A percentile compares a stretch with the other conserved stretches of the same genome.
phyloP scores from a whole-genome alignment of 2,113 vertebrate genomes.

The Pogona vitticeps region DNA sequence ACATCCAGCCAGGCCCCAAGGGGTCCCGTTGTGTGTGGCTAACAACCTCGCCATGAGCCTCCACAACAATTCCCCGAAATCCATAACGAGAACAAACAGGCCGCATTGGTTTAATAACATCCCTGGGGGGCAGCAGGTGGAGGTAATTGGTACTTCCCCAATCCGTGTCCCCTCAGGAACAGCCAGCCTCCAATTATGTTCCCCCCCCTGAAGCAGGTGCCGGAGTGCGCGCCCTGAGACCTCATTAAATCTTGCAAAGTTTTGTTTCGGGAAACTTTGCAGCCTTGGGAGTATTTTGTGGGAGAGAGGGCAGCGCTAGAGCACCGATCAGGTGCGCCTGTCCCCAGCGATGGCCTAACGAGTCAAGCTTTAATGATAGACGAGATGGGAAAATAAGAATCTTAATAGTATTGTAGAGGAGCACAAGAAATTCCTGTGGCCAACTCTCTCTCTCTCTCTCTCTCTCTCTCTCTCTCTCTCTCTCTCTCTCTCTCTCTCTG shows the following conservation, averaged over 20 bases:
- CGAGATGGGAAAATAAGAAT: background rate
- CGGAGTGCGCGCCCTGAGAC: background rate
- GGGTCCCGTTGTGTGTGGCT: background rate
- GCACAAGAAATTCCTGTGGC: background rate
- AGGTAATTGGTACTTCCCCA: slow-evolving; percentile 5
- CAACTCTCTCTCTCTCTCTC: background rate
- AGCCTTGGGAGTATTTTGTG: background rate
- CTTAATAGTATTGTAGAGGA: background rate
- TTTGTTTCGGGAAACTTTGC: slow-evolving; percentile 26
- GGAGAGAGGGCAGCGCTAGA: too few species aligned
- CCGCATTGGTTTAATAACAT: background rate
- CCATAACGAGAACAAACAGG: background rate
- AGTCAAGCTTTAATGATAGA: background rate
- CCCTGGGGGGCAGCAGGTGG: background rate
- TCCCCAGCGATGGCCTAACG: background rate
- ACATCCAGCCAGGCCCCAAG: too few species aligned
- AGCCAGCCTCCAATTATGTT: background rate
- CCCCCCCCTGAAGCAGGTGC: background rate
- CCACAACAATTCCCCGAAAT: background rate
- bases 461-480: background rate
- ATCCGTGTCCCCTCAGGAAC: background rate
- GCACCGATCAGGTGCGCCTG: background rate
- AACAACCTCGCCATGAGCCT: background rate
- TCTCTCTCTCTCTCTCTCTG: too few species aligned
- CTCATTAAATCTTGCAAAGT: slow-evolving; percentile 23